These are phyloP conservation scores for Drosophila histrio DNA, from an alignment of 2,888 invertebrate species.

Conservation along the genomic window DNA sequence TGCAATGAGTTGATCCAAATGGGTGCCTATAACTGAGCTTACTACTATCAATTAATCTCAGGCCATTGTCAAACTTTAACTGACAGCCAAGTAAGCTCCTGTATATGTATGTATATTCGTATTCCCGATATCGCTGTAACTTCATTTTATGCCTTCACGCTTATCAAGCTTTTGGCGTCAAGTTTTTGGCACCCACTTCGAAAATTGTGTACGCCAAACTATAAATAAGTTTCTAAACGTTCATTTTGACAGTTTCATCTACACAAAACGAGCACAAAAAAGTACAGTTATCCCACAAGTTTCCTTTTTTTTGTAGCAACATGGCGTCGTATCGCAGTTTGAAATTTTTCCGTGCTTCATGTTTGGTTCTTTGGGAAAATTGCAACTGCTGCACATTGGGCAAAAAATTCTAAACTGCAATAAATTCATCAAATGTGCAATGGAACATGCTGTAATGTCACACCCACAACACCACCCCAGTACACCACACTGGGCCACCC, in stretches of 20 bases:
- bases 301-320: slow-evolving; percentile 12
- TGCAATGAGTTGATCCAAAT: slow-evolving; percentile 10
- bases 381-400: slow-evolving; percentile 76
- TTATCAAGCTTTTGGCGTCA: slow-evolving; percentile 55
- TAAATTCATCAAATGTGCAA: slow-evolving; percentile 84
- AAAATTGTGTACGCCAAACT: slow-evolving; percentile 61
- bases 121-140: slow-evolving; percentile 23
- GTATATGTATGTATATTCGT: background rate
- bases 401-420: slow-evolving; percentile 83
- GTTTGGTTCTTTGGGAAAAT: slow-evolving; percentile 38
- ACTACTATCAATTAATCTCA: slow-evolving; percentile 37
- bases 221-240: slow-evolving; percentile 79
- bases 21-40: background rate
- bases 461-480: slow-evolving; percentile 65
- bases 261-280: slow-evolving; percentile 36
- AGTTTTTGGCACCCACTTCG: slow-evolving; percentile 50
- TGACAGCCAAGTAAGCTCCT: slow-evolving; percentile 17
- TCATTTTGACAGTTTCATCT: slow-evolving; percentile 76
- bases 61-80: slow-evolving; percentile 9
- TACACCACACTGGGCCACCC: slow-evolving; percentile 3
- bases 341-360: slow-evolving; percentile 20
- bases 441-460: slow-evolving; percentile 82
- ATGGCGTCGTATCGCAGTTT: slow-evolving; percentile 44
- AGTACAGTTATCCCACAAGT: slow-evolving; percentile 19
- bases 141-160: slow-evolving; percentile 65